Conservation (phyloP, 30 jellyfish, hydroid and myxozoan species). For the Cassiopea xamachana region DNA sequence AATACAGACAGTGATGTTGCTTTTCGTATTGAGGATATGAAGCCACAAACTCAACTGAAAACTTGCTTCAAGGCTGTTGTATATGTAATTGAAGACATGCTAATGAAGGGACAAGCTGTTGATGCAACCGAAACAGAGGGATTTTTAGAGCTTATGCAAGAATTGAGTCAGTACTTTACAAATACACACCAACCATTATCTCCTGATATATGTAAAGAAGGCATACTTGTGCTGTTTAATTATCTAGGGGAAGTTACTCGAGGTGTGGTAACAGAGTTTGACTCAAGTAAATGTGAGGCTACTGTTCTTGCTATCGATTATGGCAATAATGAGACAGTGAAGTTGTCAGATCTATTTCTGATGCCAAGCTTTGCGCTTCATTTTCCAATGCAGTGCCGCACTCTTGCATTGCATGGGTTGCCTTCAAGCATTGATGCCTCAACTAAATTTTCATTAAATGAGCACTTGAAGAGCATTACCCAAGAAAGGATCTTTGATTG, state of each 20-base stretch:
- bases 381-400: conserved; percentile 57
- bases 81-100: conserved; percentile 48
- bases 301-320: conserved; percentile 61
- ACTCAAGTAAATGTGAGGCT: neutral
- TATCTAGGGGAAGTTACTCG: conserved; percentile 57
- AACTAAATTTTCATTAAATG: neutral
- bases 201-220: conserved; percentile 40
- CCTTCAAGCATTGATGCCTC: conserved; percentile 30
- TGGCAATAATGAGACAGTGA: conserved; percentile 47
- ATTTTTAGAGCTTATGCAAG: conserved; percentile 38
- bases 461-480: conserved; percentile 7
- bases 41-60: conserved; percentile 28
- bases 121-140: conserved; percentile 31
- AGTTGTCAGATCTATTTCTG: conserved; percentile 12
- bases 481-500: conserved; percentile 14
- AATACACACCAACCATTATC: neutral
- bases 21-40: conserved; percentile 25
- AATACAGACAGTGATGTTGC: conserved; percentile 1
- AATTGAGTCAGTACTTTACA: conserved; percentile 2
- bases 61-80: neutral
- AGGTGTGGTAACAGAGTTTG: conserved; percentile 37
- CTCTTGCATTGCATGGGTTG: conserved; percentile 23
- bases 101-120: conserved; percentile 63
- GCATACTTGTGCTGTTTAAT: conserved; percentile 50
- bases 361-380: conserved; percentile 64